Base-by-base conservation (phyloP, 2,888 invertebrate genomes). In the Busseola fusca region DNA sequence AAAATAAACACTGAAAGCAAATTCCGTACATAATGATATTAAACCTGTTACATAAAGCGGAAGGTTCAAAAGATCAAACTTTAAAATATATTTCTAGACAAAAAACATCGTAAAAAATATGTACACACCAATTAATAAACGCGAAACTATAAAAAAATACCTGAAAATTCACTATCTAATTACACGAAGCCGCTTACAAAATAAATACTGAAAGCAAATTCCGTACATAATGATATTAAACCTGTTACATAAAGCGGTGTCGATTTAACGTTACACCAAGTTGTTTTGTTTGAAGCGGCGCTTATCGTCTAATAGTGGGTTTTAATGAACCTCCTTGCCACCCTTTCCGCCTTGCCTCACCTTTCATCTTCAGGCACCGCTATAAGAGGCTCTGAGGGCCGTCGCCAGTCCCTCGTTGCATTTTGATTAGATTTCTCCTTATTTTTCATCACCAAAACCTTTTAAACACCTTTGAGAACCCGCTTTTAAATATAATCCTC, bases 291-390 rank as follows among this genome's bases (percentile, higher is more conserved):
- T 88, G 82, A 84, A 78, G 84, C 81, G 82, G 87, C 87, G 90
- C 83, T 92, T 90, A 92, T 91, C 89, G 89, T 86, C 89, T 92
- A 92, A 91, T 92, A 93, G 92, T 93, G 88, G 84, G 86, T 89
- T 92, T 87, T 94, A 95, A 94, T 93, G 94, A 95, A 93, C 90
- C 93, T 45, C 85, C 86, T 69, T 82, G 84, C 86, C 95, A 89
- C 92, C 85, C 86, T 74, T 16, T 80, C 87, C 94, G 56, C 37
- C 56, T 27, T 40, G 82, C 86, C 94, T 95, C 93, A 95, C 95
- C 95, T 94, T 94, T 95, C 95, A 94, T 94, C 93, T 86, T 95
- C 95, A 93, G 95, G 94, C 89, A 94, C 94, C 30, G 93, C 89
- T 64, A 94, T 88, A 78, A 95, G 91, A 84, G 93, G 93, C 81